Evolutionary conservation across 64 coral and sea anemone species (phyloP), one percentile per base, ranked within the genome.

Genomic region (Trachythela sp.): DNA sequence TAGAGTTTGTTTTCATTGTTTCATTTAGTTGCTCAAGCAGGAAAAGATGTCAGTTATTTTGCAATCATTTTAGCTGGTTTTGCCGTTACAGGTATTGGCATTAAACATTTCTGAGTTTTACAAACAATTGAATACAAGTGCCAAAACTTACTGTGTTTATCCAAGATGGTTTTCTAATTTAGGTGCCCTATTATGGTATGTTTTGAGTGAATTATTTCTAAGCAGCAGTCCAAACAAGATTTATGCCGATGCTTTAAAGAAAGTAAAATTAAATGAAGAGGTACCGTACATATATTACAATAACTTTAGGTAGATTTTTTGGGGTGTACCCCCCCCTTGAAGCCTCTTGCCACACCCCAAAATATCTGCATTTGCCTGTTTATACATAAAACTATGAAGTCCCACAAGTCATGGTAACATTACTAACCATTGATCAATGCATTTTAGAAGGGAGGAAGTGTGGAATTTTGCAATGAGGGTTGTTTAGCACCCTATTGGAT

Each of bases 171-270:
- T 60, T 9, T 60, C 39, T 39, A 36, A 77, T 38, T 17, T 77
- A 98, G 95, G 95, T 90, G 93, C 91, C 27, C 50, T 94, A 15
- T 35, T 98, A 2, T 98, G 95, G 93, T 98, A 94, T 67, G 91
- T 98, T 0, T 84, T 94, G 11, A 98, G 95, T 77, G 95, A 98
- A 70, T 59, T 98, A 48, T 88, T 98, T 30, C 91, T 98, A 84
- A 93, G 95, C 48, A 94, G 94, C 87, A 98, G 95, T 90, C 91
- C 95, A 56, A 98, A 98, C 39, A 98, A 88, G 84, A 91, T 98
- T 8, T 98, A 98, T 86, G 83, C 95, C 13, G 88, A 92, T 93
- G 95, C 95, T 43, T 68, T 98, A 45, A 92, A 98, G 77, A 94
- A 98, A 49, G 89, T 98, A 2, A 88, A 94, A 80, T 80, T 77